These are phyloP conservation scores for Andricus curvator DNA, from an alignment of 2,888 invertebrate species.

Conservation along the genomic window DNA sequence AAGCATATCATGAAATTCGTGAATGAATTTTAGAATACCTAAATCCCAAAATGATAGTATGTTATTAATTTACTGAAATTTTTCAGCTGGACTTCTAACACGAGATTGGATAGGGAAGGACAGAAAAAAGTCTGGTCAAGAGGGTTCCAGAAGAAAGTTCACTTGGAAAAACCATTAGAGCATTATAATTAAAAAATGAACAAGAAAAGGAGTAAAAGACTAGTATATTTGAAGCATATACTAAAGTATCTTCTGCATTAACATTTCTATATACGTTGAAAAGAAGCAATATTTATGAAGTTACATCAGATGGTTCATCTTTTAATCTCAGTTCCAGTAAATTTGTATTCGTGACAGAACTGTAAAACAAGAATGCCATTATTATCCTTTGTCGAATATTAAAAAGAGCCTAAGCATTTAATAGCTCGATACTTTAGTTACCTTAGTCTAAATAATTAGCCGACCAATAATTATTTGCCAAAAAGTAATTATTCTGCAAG, in stretches of 20 bases:
- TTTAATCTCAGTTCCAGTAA: slow-evolving; percentile 87
- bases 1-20: no score
- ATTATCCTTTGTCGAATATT: slow-evolving; percentile 15
- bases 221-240: no score
- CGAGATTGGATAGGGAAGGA: slow-evolving; percentile 82
- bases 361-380: slow-evolving; percentile 75
- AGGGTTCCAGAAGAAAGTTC: slow-evolving; percentile 92
- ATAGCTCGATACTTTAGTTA: slow-evolving; percentile 66
- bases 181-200: neutral
- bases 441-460: slow-evolving; percentile 89
- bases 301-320: slow-evolving; percentile 82
- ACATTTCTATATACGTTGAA: no score
- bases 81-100: slow-evolving; percentile 63
- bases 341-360: slow-evolving; percentile 87
- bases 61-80: no score
- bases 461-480: slow-evolving; percentile 72
- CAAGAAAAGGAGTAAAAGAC: neutral
- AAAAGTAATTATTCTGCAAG: slow-evolving; percentile 47
- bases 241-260: no score
- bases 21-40: no score
- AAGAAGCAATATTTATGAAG: slow-evolving; percentile 71
- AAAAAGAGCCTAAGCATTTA: slow-evolving; percentile 68
- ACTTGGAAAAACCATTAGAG: slow-evolving; percentile 94
- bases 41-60: no score
- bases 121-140: slow-evolving; percentile 95